phyloP scores from a whole-genome alignment of 2,113 vertebrate genomes.

The Fulica atra region DNA sequence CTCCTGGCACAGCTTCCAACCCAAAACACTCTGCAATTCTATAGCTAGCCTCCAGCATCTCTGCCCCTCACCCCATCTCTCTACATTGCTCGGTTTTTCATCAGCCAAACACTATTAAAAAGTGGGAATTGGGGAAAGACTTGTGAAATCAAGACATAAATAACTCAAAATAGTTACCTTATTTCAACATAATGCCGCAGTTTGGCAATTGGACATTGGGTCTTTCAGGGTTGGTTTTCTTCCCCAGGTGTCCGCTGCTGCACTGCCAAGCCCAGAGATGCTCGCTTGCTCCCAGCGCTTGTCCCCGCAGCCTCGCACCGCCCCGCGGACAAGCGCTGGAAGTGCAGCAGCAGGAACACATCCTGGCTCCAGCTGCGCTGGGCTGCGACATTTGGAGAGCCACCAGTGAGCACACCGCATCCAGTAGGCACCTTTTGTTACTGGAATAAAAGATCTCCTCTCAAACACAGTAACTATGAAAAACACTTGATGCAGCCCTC shows the following conservation, averaged over 20 bases:
- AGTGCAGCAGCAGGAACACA: neutral
- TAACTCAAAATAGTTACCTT: neutral
- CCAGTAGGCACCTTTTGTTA: neutral
- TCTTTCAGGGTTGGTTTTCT: neutral
- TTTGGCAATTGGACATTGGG: neutral
- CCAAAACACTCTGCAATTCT: too few relatives aligned
- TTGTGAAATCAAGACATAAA: neutral
- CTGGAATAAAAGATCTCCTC: neutral
- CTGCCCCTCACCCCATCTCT: neutral
- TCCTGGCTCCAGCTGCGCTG: accelerated
- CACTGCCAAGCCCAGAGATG: neutral
- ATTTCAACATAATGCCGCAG: neutral
- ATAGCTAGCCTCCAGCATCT: too few relatives aligned
- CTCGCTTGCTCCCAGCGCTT: accelerated
- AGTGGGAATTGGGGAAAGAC: neutral
- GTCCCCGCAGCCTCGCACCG: neutral
- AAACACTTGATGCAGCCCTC: neutral
- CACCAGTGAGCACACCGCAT: neutral
- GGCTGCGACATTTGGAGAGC: too few relatives aligned
- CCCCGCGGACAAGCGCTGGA: neutral
- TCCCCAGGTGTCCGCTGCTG: neutral
- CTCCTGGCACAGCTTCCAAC: too few relatives aligned
- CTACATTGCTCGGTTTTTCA: neutral
- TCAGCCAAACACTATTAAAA: neutral
- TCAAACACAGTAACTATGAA: neutral